A percentile compares a stretch with the other conserved stretches of the same genome.
These are phyloP conservation scores for Chlorospingus semifuscus DNA, from an alignment of 2,797 vertebrate genomes.

Conservation along the genomic window DNA sequence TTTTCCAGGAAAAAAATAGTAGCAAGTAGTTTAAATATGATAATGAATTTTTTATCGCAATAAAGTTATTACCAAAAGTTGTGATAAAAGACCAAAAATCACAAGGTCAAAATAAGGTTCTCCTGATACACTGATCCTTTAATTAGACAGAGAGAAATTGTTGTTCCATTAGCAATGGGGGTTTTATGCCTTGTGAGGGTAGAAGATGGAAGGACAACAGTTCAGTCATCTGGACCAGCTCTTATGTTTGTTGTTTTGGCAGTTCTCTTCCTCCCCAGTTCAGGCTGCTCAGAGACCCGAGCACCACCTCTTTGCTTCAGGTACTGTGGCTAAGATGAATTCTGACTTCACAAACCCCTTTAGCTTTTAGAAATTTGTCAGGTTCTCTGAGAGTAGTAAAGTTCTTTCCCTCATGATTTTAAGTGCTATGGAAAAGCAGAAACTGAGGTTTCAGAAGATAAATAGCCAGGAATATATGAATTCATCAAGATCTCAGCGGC, in stretches of 20 bases:
- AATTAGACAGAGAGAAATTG: background rate
- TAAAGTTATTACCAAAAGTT: background rate
- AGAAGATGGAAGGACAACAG: background rate
- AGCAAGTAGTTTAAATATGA: background rate
- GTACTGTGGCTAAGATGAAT: background rate
- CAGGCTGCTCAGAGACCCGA: background rate
- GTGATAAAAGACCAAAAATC: background rate
- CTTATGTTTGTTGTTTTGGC: background rate
- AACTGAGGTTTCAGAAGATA: conserved; percentile 9
- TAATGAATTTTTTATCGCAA: background rate
- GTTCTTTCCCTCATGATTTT: background rate
- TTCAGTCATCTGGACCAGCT: background rate
- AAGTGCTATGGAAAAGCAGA: background rate
- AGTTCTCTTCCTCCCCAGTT: background rate
- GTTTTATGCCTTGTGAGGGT: background rate
- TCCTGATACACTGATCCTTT: background rate
- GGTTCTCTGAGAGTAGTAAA: background rate
- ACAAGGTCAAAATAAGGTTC: background rate
- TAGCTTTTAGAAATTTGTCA: background rate
- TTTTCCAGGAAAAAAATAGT: background rate
- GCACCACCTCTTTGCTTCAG: background rate
- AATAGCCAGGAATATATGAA: background rate
- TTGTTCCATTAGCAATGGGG: background rate
- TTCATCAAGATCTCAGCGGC: conserved; percentile 26
- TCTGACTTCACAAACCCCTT: background rate